phyloP scores from a whole-genome alignment of 2,113 vertebrate species.

The Plecturocebus donacophilus region DNA sequence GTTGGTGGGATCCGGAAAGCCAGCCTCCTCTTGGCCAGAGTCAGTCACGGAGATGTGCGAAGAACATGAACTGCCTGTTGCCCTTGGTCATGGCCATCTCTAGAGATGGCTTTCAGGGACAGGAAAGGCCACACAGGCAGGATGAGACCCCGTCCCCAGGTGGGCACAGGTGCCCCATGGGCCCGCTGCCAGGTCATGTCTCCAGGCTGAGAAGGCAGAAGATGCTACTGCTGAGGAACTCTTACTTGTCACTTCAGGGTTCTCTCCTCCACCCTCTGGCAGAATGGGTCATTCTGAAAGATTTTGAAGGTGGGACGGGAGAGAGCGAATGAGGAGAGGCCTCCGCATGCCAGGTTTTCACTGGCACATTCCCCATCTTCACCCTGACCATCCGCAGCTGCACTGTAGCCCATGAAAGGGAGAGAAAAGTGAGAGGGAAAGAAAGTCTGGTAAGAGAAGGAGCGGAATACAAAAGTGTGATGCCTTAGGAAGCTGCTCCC shows the following conservation, averaged over 20 bases:
- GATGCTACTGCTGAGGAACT: background rate
- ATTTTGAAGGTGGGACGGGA: background rate
- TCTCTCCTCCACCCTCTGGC: background rate
- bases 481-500: accelerated
- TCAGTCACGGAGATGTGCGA: background rate
- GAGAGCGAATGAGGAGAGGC: background rate
- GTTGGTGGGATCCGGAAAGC: background rate
- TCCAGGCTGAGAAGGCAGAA: background rate
- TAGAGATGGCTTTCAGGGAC: background rate
- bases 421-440: background rate
- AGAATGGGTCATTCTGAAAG: background rate
- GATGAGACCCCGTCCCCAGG: background rate
- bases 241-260: accelerated
- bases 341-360: background rate
- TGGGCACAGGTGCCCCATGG: background rate
- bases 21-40: background rate
- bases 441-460: background rate
- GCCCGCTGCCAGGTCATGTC: too few species aligned
- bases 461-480: too few species aligned
- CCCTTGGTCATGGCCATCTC: background rate
- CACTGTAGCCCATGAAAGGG: background rate
- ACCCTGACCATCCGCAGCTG: background rate
- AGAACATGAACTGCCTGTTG: too few species aligned
- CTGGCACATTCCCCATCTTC: background rate
- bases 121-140: background rate